These are phyloP conservation scores for Macroglossus sobrinus DNA, from an alignment of 2,113 vertebrate genomes.

Conservation along the genomic window DNA sequence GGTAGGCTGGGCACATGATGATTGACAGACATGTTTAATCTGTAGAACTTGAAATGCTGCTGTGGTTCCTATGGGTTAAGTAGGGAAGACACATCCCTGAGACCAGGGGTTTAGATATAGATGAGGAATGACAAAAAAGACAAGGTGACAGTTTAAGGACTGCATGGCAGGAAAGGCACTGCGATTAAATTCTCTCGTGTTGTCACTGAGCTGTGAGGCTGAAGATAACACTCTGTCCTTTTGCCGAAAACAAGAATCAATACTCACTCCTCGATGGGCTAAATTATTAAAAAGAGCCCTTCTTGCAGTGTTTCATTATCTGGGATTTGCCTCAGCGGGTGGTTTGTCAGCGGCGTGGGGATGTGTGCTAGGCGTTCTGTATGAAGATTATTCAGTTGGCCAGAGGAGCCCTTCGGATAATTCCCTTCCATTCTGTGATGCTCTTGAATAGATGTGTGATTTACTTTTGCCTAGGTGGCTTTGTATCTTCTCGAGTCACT, in stretches of 20 bases:
- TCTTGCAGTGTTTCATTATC: conserved; percentile 87
- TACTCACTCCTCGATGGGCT: conserved; percentile 89
- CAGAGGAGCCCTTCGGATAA: conserved; percentile 77
- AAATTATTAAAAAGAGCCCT: conserved; percentile 92
- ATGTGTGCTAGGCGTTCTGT: conserved; percentile 82
- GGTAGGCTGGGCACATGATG: conserved; percentile 32
- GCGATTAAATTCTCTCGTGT: conserved; percentile 89
- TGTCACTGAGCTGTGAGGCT: conserved; percentile 83
- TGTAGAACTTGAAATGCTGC: conserved; percentile 76
- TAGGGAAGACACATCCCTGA: conserved; percentile 70
- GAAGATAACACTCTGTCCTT: conserved; percentile 87
- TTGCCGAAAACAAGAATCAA: conserved; percentile 90
- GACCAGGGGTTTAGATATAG: conserved; percentile 34
- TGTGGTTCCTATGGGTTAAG: conserved; percentile 74
- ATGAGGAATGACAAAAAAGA: conserved; percentile 76
- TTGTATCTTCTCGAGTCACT: conserved; percentile 41
- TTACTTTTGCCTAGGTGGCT: conserved; percentile 64
- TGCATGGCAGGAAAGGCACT: conserved; percentile 71
- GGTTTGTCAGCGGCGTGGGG: conserved; percentile 74
- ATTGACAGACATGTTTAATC: conserved; percentile 53
- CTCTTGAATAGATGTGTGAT: conserved; percentile 27
- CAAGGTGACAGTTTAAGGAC: conserved; percentile 81
- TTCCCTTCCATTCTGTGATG: conserved; percentile 53
- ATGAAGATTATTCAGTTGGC: conserved; percentile 77
- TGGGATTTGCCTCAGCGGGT: conserved; percentile 84